These are phyloP conservation scores for Achatina immaculata DNA, from an alignment of 1,140 invertebrate genomes.

Conservation along the genomic window DNA sequence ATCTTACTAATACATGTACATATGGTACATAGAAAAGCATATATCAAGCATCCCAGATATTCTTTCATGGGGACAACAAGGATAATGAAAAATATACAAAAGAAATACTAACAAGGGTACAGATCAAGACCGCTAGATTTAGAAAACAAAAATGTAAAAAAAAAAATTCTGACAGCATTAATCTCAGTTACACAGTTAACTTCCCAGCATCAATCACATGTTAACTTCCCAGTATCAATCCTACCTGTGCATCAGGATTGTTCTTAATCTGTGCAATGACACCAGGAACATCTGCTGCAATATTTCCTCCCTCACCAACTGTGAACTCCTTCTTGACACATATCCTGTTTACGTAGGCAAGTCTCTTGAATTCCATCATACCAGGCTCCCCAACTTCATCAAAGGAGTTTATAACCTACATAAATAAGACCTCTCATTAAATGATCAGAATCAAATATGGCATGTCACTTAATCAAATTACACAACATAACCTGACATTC, in stretches of 20 bases:
- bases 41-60: background rate
- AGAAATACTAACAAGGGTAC: background rate
- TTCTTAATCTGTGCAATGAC: background rate
- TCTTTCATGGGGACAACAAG: background rate
- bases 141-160: background rate
- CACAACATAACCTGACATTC: too few species aligned
- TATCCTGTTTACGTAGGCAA: conserved; percentile 60
- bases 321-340: conserved; percentile 61
- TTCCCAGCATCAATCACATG: too few species aligned
- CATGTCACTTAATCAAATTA: background rate
- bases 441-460: background rate
- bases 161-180: background rate
- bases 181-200: too few species aligned
- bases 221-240: too few species aligned
- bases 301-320: conserved; percentile 52
- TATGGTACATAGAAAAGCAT: too few species aligned
- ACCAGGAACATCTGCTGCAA: conserved; percentile 46
- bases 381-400: conserved; percentile 57
- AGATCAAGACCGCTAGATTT: background rate
- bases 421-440: too few species aligned
- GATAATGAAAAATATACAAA: background rate
- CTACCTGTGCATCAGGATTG: conserved; percentile 2
- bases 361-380: conserved; percentile 56
- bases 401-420: conserved; percentile 55
- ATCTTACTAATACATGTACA: too few species aligned